Evolutionary conservation across 2,113 vertebrate genomes (phyloP).

Genomic region (Agelaius phoeniceus): DNA sequence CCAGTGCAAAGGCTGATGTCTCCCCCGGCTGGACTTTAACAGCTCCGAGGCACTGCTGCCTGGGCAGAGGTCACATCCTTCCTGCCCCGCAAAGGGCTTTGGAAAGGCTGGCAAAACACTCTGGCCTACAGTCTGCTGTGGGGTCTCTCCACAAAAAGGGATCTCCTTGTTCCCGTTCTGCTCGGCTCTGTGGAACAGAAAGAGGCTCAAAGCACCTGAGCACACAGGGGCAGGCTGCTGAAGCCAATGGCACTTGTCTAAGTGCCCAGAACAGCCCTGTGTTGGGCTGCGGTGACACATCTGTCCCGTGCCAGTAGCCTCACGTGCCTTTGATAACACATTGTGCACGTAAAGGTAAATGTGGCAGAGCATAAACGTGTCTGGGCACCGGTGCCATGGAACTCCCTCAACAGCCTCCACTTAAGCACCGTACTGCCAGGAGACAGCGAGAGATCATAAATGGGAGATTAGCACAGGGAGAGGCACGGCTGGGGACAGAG

Average conservation of each 20-base stretch:
- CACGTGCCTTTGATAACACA: background rate
- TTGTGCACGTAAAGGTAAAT: accelerated
- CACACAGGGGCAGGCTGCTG: background rate
- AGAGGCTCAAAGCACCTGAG: background rate
- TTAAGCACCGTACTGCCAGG: accelerated
- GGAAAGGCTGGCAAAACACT: background rate
- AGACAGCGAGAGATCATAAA: background rate
- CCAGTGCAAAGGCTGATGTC: background rate
- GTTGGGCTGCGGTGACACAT: background rate
- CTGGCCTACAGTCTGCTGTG: background rate
- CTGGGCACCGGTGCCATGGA: background rate
- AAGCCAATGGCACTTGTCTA: background rate
- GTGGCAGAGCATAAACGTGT: background rate
- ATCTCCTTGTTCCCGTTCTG: background rate
- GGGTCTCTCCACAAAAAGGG: background rate
- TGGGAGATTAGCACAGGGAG: accelerated
- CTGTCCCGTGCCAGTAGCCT: background rate
- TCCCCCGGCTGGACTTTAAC: background rate
- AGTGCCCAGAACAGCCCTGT: background rate
- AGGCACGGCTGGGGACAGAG: background rate
- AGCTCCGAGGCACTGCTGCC: background rate
- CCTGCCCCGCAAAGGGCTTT: background rate
- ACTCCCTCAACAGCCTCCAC: background rate
- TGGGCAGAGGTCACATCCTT: slow-evolving; percentile 14
- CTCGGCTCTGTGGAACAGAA: accelerated